phyloP scores from a whole-genome alignment of 2,888 invertebrate species.

The Leptinotarsa juncta region DNA sequence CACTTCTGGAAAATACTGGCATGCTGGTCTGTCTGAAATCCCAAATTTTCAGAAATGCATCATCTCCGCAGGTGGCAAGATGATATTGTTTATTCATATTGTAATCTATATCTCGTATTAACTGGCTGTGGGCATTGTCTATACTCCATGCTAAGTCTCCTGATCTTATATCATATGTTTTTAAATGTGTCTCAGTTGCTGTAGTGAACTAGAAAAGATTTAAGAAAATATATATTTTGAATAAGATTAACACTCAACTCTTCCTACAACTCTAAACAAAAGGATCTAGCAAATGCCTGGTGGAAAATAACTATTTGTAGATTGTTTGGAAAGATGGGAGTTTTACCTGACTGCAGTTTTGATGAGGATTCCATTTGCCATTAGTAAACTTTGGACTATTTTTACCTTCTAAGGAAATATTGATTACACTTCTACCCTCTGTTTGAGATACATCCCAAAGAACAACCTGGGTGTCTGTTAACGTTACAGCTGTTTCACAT shows the following conservation, averaged over 20 bases:
- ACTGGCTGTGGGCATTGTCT: conserved; percentile 85
- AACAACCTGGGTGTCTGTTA: conserved; percentile 81
- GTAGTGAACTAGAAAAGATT: conserved; percentile 76
- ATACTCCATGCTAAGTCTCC: conserved; percentile 85
- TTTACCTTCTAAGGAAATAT: conserved; percentile 71
- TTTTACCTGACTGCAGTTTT: conserved; percentile 79
- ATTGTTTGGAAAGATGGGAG: too few species aligned
- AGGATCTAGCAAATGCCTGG: too few species aligned
- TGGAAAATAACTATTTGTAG: too few species aligned
- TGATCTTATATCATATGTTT: conserved; percentile 87
- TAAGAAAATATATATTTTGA: conserved; percentile 1
- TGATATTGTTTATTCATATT: conserved; percentile 98
- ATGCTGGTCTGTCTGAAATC: conserved; percentile 86
- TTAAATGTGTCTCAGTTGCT: conserved; percentile 85
- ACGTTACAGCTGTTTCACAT: conserved; percentile 75
- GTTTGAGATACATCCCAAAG: conserved; percentile 79
- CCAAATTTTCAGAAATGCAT: conserved; percentile 96
- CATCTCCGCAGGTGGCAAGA: conserved; percentile 94
- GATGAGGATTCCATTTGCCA: conserved; percentile 97
- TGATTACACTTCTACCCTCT: conserved; percentile 61
- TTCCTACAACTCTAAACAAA: too few species aligned
- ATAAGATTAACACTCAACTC: background rate
- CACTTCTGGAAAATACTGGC: conserved; percentile 83
- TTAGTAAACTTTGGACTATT: conserved; percentile 83
- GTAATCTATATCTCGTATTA: conserved; percentile 92